Conservation (phyloP, 35 echinoderm and acorn worm genomes). For the Apostichopus californicus region DNA sequence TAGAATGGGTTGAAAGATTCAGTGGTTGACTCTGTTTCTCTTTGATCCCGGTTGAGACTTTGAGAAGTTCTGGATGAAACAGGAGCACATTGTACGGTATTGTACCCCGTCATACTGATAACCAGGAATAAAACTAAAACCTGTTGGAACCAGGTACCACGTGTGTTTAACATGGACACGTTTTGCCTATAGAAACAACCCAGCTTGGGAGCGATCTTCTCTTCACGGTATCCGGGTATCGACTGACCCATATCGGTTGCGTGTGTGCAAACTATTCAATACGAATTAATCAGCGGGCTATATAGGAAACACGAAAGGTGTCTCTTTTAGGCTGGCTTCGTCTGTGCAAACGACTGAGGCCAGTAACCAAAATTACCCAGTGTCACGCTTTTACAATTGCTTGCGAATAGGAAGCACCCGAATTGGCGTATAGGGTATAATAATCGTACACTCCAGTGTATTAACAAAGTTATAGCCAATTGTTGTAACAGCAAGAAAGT, state of each 20-base stretch:
- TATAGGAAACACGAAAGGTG: too few relatives aligned
- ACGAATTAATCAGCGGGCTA: too few relatives aligned
- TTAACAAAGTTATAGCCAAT: too few relatives aligned
- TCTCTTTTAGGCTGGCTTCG: too few relatives aligned
- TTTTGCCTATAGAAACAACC: background rate
- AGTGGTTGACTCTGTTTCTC: background rate
- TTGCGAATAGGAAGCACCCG: too few relatives aligned
- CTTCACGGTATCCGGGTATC: background rate
- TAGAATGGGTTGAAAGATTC: background rate
- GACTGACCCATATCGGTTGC: constrained; percentile 1
- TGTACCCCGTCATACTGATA: background rate
- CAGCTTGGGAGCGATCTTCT: background rate
- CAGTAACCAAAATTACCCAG: too few relatives aligned
- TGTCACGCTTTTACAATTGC: too few relatives aligned
- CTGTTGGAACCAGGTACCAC: background rate
- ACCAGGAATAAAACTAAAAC: background rate
- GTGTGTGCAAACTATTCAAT: background rate
- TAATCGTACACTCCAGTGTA: too few relatives aligned
- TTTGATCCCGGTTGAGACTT: background rate
- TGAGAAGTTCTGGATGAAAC: background rate
- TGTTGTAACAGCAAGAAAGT: too few relatives aligned
- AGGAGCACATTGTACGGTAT: background rate
- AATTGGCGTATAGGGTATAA: too few relatives aligned
- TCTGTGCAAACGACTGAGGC: too few relatives aligned
- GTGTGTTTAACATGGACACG: constrained; percentile 2